Percentiles rank a stretch among this genome's conserved stretches.
Evolutionary conservation across 2,888 invertebrate genomes (phyloP).

Genomic region (Stenolophus ochropezus): DNA sequence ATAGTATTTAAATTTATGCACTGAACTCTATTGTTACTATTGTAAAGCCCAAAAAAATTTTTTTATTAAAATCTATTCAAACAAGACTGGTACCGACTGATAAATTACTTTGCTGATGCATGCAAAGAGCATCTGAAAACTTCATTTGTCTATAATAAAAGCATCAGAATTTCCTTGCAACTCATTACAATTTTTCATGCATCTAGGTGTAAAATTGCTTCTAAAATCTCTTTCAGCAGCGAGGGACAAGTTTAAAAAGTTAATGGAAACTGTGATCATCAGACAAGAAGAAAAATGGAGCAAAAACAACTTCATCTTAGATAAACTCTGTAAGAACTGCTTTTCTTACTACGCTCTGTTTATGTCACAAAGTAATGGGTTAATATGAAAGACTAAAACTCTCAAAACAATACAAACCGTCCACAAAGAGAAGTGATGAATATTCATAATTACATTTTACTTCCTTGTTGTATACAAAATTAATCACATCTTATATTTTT

Average conservation of each 20-base stretch:
- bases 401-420: too few species aligned
- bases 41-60: background rate
- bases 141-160: background rate
- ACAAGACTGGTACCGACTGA: background rate
- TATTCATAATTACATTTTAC: too few species aligned
- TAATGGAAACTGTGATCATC: conserved; percentile 3
- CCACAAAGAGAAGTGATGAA: too few species aligned
- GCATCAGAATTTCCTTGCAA: background rate
- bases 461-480: too few species aligned
- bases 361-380: background rate
- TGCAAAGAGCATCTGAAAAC: background rate
- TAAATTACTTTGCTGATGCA: background rate
- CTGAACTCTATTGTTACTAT: too few species aligned
- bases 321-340: background rate
- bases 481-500: too few species aligned
- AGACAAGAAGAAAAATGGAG: background rate
- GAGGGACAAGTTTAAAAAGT: background rate
- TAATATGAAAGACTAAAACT: background rate
- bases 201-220: conserved; percentile 34
- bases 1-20: too few species aligned
- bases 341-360: background rate
- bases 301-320: background rate
- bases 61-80: background rate
- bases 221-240: conserved; percentile 6
- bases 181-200: background rate